These are phyloP conservation scores for Mus pahari DNA, from an alignment of 2,113 vertebrate species.

Conservation along the genomic window DNA sequence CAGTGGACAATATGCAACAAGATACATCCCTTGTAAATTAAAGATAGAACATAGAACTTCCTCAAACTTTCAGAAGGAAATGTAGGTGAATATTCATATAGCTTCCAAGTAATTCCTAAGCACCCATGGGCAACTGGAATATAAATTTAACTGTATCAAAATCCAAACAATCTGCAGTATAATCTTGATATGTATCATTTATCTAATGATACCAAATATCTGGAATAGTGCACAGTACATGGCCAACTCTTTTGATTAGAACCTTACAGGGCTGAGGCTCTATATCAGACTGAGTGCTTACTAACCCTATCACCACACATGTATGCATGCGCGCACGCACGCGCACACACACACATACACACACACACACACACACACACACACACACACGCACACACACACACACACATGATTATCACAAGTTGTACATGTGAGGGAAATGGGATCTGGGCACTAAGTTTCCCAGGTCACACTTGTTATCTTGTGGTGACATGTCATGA, in stretches of 20 bases:
- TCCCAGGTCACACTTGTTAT: too few species aligned
- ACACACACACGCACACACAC: too few species aligned
- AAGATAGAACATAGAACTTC: not conserved
- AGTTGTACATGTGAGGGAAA: too few species aligned
- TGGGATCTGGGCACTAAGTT: too few species aligned
- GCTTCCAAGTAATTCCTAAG: not conserved
- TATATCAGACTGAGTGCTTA: not conserved
- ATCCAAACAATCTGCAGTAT: not conserved
- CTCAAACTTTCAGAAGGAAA: slow-evolving; percentile 18
- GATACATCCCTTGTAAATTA: not conserved
- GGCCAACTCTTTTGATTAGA: not conserved
- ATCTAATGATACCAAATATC: not conserved
- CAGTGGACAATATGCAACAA: not conserved
- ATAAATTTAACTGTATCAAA: not conserved
- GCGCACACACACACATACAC: not conserved
- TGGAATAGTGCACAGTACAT: not conserved
- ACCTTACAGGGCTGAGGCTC: not conserved
- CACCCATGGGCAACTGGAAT: not conserved
- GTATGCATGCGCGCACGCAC: not conserved
- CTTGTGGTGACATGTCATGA: too few species aligned
- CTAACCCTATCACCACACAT: not conserved
- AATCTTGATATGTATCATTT: not conserved
- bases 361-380: too few species aligned
- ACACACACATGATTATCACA: too few species aligned
- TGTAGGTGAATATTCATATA: not conserved